phyloP scores from a whole-genome alignment of 2,888 invertebrate species.

The Drosophila engyochracea region DNA sequence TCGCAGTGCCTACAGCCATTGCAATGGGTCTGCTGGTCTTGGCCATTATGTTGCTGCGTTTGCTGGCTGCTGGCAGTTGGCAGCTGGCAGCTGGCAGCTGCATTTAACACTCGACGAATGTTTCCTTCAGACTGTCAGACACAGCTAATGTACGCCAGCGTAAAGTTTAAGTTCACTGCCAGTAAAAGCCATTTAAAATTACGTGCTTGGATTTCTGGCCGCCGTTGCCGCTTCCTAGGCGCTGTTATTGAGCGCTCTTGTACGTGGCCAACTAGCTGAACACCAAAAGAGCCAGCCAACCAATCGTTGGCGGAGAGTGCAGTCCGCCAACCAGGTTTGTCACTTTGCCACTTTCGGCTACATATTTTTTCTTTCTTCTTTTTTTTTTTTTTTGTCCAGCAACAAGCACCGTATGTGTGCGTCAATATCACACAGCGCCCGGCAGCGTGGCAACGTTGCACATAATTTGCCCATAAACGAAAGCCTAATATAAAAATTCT shows the following conservation, averaged over 20 bases:
- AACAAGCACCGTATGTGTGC: conserved; percentile 33
- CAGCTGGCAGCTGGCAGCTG: conserved; percentile 68
- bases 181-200: conserved; percentile 83
- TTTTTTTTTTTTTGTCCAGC: neutral
- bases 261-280: conserved; percentile 68
- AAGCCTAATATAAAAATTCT: conserved; percentile 82
- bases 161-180: conserved; percentile 82
- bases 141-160: conserved; percentile 76
- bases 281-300: conserved; percentile 20
- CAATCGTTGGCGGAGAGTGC: conserved; percentile 7
- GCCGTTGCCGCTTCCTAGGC: conserved; percentile 39
- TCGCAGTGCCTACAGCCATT: conserved; percentile 60
- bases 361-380: conserved; percentile 23
- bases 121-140: conserved; percentile 65
- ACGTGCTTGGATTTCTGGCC: conserved; percentile 82
- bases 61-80: conserved; percentile 40
- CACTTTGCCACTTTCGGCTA: conserved; percentile 70
- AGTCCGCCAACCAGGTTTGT: conserved; percentile 65
- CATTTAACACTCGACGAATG: conserved; percentile 77
- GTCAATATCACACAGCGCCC: conserved; percentile 35
- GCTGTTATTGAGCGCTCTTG: conserved; percentile 74
- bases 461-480: conserved; percentile 83
- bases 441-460: conserved; percentile 61
- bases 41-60: conserved; percentile 39
- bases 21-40: conserved; percentile 21